These are phyloP conservation scores for Mus spretus DNA, from an alignment of 2,797 vertebrate genomes.

Conservation along the genomic window DNA sequence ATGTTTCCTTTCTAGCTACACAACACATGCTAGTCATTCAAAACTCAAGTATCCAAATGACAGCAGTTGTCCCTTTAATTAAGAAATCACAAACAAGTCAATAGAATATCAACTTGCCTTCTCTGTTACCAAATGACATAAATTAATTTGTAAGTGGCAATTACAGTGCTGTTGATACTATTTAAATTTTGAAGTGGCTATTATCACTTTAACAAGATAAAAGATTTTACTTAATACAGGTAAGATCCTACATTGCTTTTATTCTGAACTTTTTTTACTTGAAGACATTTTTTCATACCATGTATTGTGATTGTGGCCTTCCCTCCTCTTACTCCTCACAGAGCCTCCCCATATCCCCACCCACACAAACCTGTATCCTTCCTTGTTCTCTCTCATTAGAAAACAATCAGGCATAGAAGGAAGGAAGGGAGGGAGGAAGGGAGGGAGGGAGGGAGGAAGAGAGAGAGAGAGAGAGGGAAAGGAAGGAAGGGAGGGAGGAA, in stretches of 20 bases:
- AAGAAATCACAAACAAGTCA: not conserved
- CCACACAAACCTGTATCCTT: not conserved
- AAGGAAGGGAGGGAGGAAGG: not conserved
- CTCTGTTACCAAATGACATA: not conserved
- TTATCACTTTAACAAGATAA: not conserved
- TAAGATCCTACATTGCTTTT: not conserved
- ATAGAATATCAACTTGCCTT: too few relatives aligned
- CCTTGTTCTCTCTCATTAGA: not conserved
- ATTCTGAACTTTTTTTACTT: not conserved
- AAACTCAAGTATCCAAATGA: not conserved
- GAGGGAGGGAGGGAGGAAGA: too few relatives aligned
- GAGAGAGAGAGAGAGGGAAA: too few relatives aligned
- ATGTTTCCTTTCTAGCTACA: not conserved
- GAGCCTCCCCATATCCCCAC: too few relatives aligned
- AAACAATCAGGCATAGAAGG: not conserved
- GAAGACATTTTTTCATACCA: not conserved
- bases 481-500: too few relatives aligned
- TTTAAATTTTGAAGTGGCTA: conserved; percentile 5
- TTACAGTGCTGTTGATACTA: not conserved
- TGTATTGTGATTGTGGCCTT: not conserved
- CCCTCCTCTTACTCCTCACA: not conserved
- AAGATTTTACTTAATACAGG: not conserved
- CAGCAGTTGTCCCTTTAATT: not conserved
- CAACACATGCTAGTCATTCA: not conserved
- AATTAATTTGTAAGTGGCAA: not conserved